A percentile compares a stretch with the other conserved stretches of the same genome.
phyloP scores from a whole-genome alignment of 2,113 vertebrate genomes.

The Eidolon helvum region DNA sequence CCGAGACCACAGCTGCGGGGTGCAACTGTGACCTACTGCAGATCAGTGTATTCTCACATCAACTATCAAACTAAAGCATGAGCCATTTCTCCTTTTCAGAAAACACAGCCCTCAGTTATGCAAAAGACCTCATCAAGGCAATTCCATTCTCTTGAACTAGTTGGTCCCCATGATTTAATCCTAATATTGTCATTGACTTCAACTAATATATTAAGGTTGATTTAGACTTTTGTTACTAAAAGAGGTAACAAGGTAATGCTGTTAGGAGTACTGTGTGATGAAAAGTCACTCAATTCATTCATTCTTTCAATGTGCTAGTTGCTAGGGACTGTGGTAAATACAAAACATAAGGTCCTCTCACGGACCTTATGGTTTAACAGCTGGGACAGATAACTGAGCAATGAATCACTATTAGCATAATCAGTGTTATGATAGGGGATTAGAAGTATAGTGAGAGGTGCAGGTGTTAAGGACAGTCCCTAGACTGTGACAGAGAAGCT shows the following conservation, averaged over 20 bases:
- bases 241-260: neutral
- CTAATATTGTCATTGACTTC: neutral
- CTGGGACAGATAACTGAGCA: neutral
- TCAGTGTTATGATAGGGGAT: neutral
- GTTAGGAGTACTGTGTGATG: neutral
- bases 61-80: neutral
- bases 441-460: neutral
- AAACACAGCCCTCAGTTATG: neutral
- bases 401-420: too few relatives aligned
- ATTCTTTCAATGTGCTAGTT: neutral
- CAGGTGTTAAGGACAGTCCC: accelerated
- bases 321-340: neutral
- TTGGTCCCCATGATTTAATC: neutral
- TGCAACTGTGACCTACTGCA: neutral
- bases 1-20: neutral
- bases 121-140: neutral
- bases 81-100: neutral
- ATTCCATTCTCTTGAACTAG: neutral
- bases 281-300: neutral
- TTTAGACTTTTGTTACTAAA: constrained; percentile 1
- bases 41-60: neutral
- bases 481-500: accelerated
- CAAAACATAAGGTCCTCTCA: too few relatives aligned
- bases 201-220: neutral
- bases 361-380: neutral